These are phyloP conservation scores for Propithecus coquereli DNA, from an alignment of 2,113 vertebrate genomes.

Conservation along the genomic window DNA sequence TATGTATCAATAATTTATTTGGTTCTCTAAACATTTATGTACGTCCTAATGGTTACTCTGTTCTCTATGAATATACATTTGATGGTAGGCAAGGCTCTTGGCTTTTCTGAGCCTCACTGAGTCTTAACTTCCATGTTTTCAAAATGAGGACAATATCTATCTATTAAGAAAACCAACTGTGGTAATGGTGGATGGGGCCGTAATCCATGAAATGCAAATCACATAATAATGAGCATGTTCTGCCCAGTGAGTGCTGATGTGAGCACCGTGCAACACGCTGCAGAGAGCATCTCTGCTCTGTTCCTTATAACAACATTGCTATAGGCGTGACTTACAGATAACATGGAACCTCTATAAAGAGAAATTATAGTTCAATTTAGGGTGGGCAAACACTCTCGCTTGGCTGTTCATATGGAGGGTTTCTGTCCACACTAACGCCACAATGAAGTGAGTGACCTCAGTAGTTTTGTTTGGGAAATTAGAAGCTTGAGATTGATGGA, in stretches of 20 bases:
- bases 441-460: neutral
- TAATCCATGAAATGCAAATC: neutral
- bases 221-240: neutral
- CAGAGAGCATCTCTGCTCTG: neutral
- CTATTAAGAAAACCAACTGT: neutral
- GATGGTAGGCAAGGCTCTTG: neutral
- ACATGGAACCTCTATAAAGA: neutral
- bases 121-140: neutral
- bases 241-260: neutral
- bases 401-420: neutral
- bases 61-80: neutral
- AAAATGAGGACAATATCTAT: neutral
- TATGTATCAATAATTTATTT: neutral
- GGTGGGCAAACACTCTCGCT: neutral
- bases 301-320: neutral
- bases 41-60: neutral
- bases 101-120: neutral
- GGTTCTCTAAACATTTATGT: neutral
- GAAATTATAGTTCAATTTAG: neutral
- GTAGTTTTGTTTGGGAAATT: conserved; percentile 17
- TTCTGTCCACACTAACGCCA: neutral
- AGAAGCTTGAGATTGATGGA: neutral
- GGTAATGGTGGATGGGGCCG: neutral
- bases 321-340: neutral
- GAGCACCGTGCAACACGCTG: too few relatives aligned